Evolutionary conservation across 2,888 invertebrate species (phyloP).

Genomic region (Ceriagrion tenellum): DNA sequence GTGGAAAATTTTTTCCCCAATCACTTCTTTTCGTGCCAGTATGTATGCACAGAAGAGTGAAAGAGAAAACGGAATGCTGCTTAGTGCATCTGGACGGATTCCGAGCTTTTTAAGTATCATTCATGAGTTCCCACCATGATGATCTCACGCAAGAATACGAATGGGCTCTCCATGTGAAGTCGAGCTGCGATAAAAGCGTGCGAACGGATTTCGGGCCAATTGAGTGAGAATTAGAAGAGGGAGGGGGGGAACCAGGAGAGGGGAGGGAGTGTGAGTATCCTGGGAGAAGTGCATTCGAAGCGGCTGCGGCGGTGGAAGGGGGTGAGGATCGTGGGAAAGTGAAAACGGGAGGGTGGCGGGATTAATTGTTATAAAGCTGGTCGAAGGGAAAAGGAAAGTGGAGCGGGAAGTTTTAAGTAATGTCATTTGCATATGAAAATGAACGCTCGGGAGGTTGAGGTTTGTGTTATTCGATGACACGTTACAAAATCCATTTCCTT

Average conservation of each 20-base stretch:
- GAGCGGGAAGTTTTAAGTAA: conserved; percentile 35
- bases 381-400: conserved; percentile 1
- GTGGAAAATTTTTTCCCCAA: not conserved
- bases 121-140: not conserved
- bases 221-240: not conserved
- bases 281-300: not conserved
- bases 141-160: not conserved
- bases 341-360: conserved; percentile 14
- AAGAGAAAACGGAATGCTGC: not conserved
- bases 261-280: not conserved
- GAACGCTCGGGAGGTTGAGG: not conserved
- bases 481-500: not conserved
- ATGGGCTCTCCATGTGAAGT: not conserved
- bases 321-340: not conserved
- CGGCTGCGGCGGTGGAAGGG: not conserved
- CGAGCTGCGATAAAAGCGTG: not conserved
- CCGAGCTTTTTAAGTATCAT: not conserved
- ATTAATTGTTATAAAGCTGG: not conserved
- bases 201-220: not conserved
- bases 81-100: not conserved
- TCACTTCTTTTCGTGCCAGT: not conserved
- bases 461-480: not conserved
- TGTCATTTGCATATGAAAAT: not conserved
- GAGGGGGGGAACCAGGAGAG: not conserved
- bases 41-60: not conserved